Percentiles rank a stretch among this genome's conserved stretches.
Evolutionary conservation across 2,113 vertebrate species (phyloP).

Genomic region (Zeus faber): DNA sequence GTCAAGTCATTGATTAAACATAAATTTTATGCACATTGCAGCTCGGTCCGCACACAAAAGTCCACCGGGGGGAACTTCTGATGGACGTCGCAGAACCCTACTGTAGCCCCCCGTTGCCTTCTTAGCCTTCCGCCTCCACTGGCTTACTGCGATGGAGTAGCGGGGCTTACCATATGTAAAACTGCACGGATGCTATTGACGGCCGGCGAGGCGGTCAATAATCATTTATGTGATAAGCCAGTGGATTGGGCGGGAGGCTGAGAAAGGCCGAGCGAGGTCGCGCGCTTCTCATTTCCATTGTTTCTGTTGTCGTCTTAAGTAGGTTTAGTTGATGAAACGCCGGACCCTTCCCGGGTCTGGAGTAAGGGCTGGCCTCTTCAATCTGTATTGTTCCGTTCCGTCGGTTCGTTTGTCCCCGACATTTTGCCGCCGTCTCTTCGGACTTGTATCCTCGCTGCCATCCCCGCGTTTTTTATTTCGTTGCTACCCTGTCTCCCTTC

Average conservation of each 20-base stretch:
- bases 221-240: constrained; percentile 65
- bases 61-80: constrained; percentile 13
- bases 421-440: constrained; percentile 51
- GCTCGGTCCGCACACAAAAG: constrained; percentile 12
- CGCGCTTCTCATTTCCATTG: no score
- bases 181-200: constrained; percentile 56
- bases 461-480: not conserved
- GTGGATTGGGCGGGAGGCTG: constrained; percentile 40
- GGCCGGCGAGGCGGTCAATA: constrained; percentile 53
- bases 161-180: constrained; percentile 56
- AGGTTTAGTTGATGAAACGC: no score
- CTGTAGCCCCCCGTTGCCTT: no score
- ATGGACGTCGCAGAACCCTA: constrained; percentile 20
- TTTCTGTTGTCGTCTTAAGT: no score
- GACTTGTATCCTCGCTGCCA: constrained; percentile 47
- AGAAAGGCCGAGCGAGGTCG: constrained; percentile 41
- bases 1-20: constrained; percentile 24
- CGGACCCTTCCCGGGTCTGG: no score
- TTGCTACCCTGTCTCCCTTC: no score
- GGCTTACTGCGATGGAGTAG: constrained; percentile 58
- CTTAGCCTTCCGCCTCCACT: constrained; percentile 24
- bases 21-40: constrained; percentile 5
- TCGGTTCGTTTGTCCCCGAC: no score
- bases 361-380: no score
- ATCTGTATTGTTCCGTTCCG: no score